Percentiles rank a stretch among this genome's conserved stretches.
Conservation (phyloP, 2,797 vertebrate species). For the Epinephelus coioides region DNA sequence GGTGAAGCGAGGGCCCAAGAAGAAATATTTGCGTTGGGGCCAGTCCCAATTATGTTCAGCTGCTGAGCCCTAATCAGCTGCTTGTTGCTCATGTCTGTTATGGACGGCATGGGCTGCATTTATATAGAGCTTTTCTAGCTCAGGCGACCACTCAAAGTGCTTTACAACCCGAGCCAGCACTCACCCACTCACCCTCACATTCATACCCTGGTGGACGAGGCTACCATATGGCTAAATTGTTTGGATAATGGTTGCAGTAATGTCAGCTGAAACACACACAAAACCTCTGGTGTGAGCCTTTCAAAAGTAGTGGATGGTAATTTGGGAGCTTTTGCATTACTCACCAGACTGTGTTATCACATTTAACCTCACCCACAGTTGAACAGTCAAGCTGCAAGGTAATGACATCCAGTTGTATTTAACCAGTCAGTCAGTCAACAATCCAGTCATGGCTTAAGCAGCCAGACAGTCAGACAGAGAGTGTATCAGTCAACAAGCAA, state of each 20-base stretch:
- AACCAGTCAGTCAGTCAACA: conserved; percentile 40
- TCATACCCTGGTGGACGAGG: too few species aligned
- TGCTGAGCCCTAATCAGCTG: conserved; percentile 9
- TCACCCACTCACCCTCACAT: too few species aligned
- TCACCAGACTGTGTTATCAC: conserved; percentile 26
- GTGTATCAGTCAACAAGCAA: conserved; percentile 42
- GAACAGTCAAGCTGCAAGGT: conserved; percentile 42
- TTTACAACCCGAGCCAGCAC: too few species aligned
- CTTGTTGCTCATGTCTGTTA: conserved; percentile 17
- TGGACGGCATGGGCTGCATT: too few species aligned
- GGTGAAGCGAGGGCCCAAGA: too few species aligned
- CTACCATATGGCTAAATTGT: neutral
- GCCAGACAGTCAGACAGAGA: conserved; percentile 21
- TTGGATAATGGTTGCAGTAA: conserved; percentile 14
- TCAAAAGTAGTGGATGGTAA: conserved; percentile 4
- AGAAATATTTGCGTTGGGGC: too few species aligned
- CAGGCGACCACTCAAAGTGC: too few species aligned
- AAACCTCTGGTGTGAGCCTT: conserved; percentile 7
- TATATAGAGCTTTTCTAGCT: too few species aligned
- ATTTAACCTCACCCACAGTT: conserved; percentile 28
- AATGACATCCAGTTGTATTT: conserved; percentile 53
- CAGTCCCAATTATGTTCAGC: too few species aligned
- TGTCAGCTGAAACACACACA: conserved; percentile 16
- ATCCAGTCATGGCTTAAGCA: conserved; percentile 22
- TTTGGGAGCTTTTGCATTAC: conserved; percentile 15